A percentile compares a stretch with the other conserved stretches of the same genome.
These are phyloP conservation scores for Percopsis transmontana DNA, from an alignment of 2,113 vertebrate species.

Conservation along the genomic window DNA sequence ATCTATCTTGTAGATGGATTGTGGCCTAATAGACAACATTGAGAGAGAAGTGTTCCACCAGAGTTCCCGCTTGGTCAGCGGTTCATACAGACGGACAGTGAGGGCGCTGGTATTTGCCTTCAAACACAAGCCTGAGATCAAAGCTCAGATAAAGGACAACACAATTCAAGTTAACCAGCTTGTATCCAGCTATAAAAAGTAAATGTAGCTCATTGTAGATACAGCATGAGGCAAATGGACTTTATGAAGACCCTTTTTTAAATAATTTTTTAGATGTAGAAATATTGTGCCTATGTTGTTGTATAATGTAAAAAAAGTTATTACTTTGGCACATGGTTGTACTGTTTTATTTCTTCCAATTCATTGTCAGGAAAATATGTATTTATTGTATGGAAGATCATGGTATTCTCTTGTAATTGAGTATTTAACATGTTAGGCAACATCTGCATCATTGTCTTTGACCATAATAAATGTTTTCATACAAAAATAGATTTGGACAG, in stretches of 20 bases:
- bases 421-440: slow-evolving; percentile 2
- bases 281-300: background rate
- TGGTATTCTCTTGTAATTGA: background rate
- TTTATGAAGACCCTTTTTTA: slow-evolving; percentile 3
- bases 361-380: slow-evolving; percentile 3
- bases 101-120: slow-evolving; percentile 92
- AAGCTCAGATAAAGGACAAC: slow-evolving; percentile 81
- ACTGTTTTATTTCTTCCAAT: slow-evolving; percentile 15
- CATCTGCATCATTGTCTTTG: slow-evolving; percentile 25
- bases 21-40: slow-evolving; percentile 91
- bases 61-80: slow-evolving; percentile 86
- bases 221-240: background rate
- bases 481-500: slow-evolving; percentile 17
- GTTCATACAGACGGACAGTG: slow-evolving; percentile 85
- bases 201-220: slow-evolving; percentile 40
- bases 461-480: slow-evolving; percentile 25
- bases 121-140: slow-evolving; percentile 86
- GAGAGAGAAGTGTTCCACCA: slow-evolving; percentile 94
- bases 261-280: background rate
- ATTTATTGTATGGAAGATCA: slow-evolving; percentile 8
- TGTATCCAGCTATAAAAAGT: slow-evolving; percentile 89
- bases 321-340: slow-evolving; percentile 42
- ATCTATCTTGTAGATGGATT: slow-evolving; percentile 79
- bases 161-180: slow-evolving; percentile 77
- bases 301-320: slow-evolving; percentile 30